Conservation (phyloP, 2,888 invertebrate species). For the Cylindroiulus punctatus region DNA sequence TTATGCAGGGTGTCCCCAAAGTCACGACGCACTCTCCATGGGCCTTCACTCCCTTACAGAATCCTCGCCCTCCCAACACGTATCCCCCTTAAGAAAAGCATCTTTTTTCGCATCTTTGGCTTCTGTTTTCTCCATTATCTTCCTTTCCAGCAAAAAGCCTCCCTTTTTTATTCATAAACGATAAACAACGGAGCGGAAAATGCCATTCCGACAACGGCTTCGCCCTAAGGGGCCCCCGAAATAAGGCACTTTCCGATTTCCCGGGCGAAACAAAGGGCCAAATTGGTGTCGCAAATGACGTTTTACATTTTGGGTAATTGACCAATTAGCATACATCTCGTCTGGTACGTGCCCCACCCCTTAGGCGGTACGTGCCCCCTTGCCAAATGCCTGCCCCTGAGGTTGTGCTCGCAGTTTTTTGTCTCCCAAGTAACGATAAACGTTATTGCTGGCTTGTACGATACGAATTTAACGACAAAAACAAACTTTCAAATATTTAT, state of each 20-base stretch:
- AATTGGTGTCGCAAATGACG: constrained; percentile 37
- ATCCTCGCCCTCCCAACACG: not conserved
- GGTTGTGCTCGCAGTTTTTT: not conserved
- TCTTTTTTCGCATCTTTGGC: not conserved
- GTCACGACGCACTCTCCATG: no score
- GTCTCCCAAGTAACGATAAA: constrained; percentile 4
- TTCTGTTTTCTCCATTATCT: not conserved
- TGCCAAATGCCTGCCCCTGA: not conserved
- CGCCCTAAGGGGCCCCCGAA: not conserved
- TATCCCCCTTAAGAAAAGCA: not conserved
- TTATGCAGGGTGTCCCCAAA: no score
- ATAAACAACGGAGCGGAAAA: constrained; percentile 24
- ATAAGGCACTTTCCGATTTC: constrained; percentile 19
- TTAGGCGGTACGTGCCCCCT: not conserved
- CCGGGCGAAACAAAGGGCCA: constrained; percentile 32
- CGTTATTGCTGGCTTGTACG: not conserved
- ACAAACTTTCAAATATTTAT: constrained; percentile 37
- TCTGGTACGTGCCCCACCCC: constrained; percentile 2
- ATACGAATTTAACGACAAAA: constrained; percentile 11
- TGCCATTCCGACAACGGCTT: not conserved
- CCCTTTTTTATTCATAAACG: constrained; percentile 28
- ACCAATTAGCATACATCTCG: constrained; percentile 33
- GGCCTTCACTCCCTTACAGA: no score
- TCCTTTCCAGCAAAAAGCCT: not conserved
- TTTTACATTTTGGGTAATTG: constrained; percentile 37